phyloP scores from a whole-genome alignment of 2,113 vertebrate genomes.

The Cepphus grylle region DNA sequence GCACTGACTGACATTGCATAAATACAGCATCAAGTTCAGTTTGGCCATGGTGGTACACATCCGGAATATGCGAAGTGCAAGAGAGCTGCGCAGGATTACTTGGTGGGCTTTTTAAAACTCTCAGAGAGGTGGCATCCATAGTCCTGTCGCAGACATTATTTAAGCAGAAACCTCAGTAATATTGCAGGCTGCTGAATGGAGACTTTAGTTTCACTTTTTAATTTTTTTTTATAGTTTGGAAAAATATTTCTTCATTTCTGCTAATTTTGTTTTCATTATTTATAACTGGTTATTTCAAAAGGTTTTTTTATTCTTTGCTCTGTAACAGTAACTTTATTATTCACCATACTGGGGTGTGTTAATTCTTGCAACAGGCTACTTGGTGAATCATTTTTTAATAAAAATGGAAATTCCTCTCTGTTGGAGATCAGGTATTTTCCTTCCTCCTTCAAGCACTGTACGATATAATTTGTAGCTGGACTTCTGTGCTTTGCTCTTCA shows the following conservation, averaged over 20 bases:
- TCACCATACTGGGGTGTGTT: neutral
- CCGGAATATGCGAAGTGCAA: neutral
- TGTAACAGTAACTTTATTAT: neutral
- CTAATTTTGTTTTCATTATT: neutral
- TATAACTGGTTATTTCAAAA: neutral
- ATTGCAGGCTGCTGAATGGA: neutral
- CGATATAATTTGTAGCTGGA: neutral
- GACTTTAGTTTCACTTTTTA: neutral
- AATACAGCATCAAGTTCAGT: neutral
- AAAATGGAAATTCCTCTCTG: neutral
- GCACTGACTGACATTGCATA: neutral
- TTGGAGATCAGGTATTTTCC: neutral
- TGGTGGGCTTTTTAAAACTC: neutral
- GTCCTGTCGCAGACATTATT: neutral
- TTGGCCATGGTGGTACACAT: neutral
- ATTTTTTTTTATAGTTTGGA: neutral
- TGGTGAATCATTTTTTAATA: neutral
- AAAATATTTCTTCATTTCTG: neutral
- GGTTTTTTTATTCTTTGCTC: neutral
- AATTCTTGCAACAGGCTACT: neutral
- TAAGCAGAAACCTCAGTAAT: neutral
- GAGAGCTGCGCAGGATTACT: neutral
- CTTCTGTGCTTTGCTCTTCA: neutral
- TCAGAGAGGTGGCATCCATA: neutral
- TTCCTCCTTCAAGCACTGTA: neutral